Evolutionary conservation across 2,888 invertebrate species (phyloP).

Genomic region (Scaptomyza cyrtandrae): DNA sequence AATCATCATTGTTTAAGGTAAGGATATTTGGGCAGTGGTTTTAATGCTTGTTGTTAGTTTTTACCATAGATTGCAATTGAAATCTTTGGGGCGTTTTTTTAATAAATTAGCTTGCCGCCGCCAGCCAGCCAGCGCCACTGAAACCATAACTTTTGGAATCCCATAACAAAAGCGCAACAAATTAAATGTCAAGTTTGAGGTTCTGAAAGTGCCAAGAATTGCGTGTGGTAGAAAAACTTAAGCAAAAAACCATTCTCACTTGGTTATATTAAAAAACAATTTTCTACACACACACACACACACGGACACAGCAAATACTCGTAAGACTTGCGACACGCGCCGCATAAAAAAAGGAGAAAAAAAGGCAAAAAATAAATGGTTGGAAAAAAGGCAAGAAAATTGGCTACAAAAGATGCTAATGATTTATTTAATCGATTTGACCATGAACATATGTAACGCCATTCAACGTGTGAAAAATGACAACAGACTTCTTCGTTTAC

Average conservation of each 20-base stretch:
- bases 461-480: slow-evolving; percentile 74
- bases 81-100: slow-evolving; percentile 31
- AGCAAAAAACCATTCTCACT: slow-evolving; percentile 42
- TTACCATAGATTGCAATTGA: slow-evolving; percentile 28
- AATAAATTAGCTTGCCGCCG: slow-evolving; percentile 57
- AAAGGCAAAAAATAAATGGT: slow-evolving; percentile 6
- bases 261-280: slow-evolving; percentile 82
- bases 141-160: slow-evolving; percentile 38
- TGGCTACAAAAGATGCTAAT: slow-evolving; percentile 84
- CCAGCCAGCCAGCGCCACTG: background rate
- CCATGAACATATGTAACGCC: slow-evolving; percentile 82
- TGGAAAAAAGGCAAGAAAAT: slow-evolving; percentile 75
- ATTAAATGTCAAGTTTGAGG: slow-evolving; percentile 69
- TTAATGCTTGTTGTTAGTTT: background rate
- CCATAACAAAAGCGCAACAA: slow-evolving; percentile 65
- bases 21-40: slow-evolving; percentile 15
- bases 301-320: slow-evolving; percentile 60
- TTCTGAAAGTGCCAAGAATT: background rate
- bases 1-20: background rate
- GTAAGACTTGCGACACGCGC: slow-evolving; percentile 68
- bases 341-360: slow-evolving; percentile 25
- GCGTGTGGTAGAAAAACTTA: background rate
- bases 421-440: slow-evolving; percentile 85
- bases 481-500: slow-evolving; percentile 23
- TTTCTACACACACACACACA: slow-evolving; percentile 70